Evolutionary conservation across 2,113 vertebrate genomes (phyloP).

Genomic region (Salvelinus alpinus): DNA sequence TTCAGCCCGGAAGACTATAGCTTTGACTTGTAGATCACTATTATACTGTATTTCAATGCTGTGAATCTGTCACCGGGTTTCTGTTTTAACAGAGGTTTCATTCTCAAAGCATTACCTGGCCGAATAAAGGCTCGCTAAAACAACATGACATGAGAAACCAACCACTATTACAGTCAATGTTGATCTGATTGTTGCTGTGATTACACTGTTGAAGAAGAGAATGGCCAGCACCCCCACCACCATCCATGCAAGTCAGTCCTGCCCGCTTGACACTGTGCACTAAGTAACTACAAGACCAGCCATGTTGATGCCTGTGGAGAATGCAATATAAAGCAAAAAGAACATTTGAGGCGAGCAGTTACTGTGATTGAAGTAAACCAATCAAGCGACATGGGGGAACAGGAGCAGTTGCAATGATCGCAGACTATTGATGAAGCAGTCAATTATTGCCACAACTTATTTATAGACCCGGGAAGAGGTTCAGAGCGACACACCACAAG

Average conservation of each 20-base stretch:
- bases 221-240: not conserved
- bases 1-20: conserved; percentile 29
- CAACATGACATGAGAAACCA: too few relatives aligned
- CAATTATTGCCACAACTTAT: conserved; percentile 45
- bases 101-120: too few relatives aligned
- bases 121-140: too few relatives aligned
- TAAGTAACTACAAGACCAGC: not conserved
- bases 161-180: too few relatives aligned
- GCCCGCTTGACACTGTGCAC: not conserved
- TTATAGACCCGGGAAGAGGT: conserved; percentile 38
- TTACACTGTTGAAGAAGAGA: not conserved
- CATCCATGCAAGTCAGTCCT: not conserved
- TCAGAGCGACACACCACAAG: conserved; percentile 9
- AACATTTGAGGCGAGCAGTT: conserved; percentile 13
- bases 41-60: not conserved
- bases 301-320: conserved; percentile 3
- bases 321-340: conserved; percentile 12
- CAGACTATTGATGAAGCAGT: conserved; percentile 50
- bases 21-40: conserved; percentile 21
- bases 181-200: not conserved
- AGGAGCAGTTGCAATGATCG: conserved; percentile 43
- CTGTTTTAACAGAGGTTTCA: not conserved
- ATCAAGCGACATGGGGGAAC: conserved; percentile 26
- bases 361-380: conserved; percentile 20
- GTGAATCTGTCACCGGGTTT: not conserved